Percentiles rank a stretch among this genome's conserved stretches.
phyloP scores from a whole-genome alignment of 1,140 invertebrate genomes.

The Stratiolaelaps scimitus region DNA sequence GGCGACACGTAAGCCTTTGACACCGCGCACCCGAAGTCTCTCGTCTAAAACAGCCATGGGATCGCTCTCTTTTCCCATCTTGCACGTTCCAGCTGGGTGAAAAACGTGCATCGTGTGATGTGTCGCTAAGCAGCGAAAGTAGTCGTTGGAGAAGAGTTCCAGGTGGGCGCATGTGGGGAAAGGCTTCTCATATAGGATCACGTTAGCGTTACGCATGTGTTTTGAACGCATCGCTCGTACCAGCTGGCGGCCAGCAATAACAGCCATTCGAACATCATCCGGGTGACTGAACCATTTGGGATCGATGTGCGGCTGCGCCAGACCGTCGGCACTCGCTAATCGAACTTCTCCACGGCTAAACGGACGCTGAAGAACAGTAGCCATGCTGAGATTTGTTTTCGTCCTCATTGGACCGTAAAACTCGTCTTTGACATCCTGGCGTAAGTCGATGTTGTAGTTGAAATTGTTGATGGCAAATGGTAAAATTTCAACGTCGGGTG shows the following conservation, averaged over 20 bases:
- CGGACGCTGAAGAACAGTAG: conserved; percentile 29
- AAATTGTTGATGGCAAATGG: too few species aligned
- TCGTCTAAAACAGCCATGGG: conserved; percentile 5
- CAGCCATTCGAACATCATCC: conserved; percentile 34
- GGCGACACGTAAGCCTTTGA: not conserved
- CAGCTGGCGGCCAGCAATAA: not conserved
- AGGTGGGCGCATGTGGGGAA: not conserved
- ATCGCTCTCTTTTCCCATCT: not conserved
- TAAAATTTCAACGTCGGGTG: too few species aligned
- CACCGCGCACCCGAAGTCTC: not conserved
- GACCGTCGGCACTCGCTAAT: conserved; percentile 34
- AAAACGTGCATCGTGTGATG: conserved; percentile 3
- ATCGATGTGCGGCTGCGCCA: conserved; percentile 36
- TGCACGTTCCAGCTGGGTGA: not conserved
- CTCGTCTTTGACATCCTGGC: too few species aligned
- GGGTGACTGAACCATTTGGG: conserved; percentile 37
- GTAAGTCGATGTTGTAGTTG: too few species aligned
- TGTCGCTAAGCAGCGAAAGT: not conserved
- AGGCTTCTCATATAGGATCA: not conserved
- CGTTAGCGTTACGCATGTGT: not conserved
- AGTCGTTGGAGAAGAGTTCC: conserved; percentile 1
- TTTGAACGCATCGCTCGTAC: not conserved
- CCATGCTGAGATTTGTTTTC: not conserved
- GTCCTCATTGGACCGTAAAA: too few species aligned
- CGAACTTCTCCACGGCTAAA: conserved; percentile 36